Evolutionary conservation across 2,113 vertebrate species (phyloP), one percentile per base, ranked within the genome.

Genomic region (Lophura nycthemera): DNA sequence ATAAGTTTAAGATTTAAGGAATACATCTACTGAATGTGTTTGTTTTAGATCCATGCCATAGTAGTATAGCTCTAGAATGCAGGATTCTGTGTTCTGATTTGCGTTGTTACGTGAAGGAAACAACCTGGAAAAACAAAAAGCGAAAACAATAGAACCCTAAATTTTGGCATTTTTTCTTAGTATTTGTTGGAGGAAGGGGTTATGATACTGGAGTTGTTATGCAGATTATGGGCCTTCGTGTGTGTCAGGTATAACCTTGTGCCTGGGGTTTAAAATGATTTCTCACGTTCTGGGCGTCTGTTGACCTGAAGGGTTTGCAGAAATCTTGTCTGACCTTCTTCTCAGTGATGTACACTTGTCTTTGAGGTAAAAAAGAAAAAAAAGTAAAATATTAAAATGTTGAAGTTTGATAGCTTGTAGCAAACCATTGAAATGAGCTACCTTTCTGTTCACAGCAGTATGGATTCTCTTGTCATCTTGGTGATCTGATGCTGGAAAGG

Each of bases 301-400:
- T 54, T 82, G 40, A 87, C 16, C 61, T 86, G 24, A 69, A 74
- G 14, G 13, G 16, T 65, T 85, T 90, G 57, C 77, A 84, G 66
- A 57, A 57, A 50, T 69, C 15, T 71, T 86, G 24, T 50, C 56
- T 61, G 40, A 45, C 40, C 18, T 79, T 59, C 13, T 74, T 84
- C 47, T 59, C 57, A 29, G 10, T 82, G 47, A 77, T 66, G 12
- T 86, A 0, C 57, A 81, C 7, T 86, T 69, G 21, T 60, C 15
- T 60, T 59, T 1, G 7, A 30, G 34, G 16, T 19, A 47, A 69
- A 66, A 52, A 52, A 29, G 25, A 42, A 74, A 84, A 67, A 10
- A 17, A 17, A 54, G 52, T 17, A 54, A 54, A n/a, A n/a, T 0
- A 60, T 43, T 43, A 10, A n/a, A 36, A 19, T 17, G 14, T 77